phyloP scores from a whole-genome alignment of 2,888 invertebrate genomes.

The Escarpia spicata region DNA sequence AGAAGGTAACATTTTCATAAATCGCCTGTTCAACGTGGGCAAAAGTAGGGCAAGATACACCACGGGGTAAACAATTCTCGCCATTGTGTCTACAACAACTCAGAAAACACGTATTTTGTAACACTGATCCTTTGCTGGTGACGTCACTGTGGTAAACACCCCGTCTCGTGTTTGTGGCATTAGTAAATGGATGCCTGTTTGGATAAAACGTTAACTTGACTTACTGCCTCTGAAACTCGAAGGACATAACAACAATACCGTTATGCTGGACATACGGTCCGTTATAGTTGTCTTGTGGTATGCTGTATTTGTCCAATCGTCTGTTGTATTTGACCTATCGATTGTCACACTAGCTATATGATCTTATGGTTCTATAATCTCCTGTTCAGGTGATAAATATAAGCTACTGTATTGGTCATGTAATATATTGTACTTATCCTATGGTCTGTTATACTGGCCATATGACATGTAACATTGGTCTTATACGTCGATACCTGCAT shows the following conservation, averaged over 20 bases:
- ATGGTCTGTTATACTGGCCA: too few species aligned
- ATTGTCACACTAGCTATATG: too few species aligned
- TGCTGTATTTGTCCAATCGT: too few species aligned
- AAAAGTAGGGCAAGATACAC: background rate
- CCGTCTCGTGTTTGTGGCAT: background rate
- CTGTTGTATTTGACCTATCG: too few species aligned
- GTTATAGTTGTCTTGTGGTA: too few species aligned
- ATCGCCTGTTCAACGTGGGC: background rate
- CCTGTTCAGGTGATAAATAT: too few species aligned
- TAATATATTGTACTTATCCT: too few species aligned
- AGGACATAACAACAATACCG: background rate
- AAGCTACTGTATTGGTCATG: too few species aligned
- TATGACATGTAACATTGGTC: background rate
- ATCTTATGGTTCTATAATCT: too few species aligned
- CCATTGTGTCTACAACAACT: background rate
- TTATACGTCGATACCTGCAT: background rate
- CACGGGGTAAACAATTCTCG: background rate
- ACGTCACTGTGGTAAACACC: background rate
- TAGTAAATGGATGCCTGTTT: background rate
- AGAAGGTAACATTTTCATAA: background rate
- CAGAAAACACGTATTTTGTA: background rate
- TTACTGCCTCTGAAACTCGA: background rate
- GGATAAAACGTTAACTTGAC: background rate
- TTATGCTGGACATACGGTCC: background rate
- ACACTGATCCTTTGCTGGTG: background rate